Evolutionary conservation across 1,140 invertebrate genomes (phyloP).

Genomic region (Eriocheir sinensis): DNA sequence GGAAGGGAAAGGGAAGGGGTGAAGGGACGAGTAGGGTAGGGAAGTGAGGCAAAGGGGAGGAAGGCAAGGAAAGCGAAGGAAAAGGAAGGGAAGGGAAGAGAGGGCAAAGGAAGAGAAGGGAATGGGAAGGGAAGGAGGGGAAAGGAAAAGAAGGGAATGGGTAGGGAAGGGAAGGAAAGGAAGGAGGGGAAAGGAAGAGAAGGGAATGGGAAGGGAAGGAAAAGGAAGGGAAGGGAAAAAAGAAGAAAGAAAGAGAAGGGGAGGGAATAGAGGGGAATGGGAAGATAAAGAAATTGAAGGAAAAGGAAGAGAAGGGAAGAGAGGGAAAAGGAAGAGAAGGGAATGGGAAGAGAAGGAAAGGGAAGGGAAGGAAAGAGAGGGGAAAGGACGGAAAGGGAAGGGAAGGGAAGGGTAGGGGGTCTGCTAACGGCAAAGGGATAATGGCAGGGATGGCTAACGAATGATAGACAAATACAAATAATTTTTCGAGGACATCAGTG

Average conservation of each 20-base stretch:
- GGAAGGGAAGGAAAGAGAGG: not conserved
- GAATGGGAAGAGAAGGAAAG: not conserved
- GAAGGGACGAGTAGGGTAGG: too few relatives aligned
- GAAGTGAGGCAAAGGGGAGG: too few relatives aligned
- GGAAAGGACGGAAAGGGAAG: not conserved
- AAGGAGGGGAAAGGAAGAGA: not conserved
- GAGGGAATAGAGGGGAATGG: too few relatives aligned
- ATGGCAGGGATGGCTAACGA: not conserved
- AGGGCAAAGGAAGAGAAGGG: too few relatives aligned
- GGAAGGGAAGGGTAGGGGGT: not conserved
- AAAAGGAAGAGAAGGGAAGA: not conserved
- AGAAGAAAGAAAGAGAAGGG: not conserved
- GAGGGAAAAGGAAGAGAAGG: not conserved
- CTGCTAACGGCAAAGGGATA: not conserved
- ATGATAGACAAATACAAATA: slow-evolving; percentile 2
- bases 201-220: not conserved
- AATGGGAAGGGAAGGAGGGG: too few relatives aligned
- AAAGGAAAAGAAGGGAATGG: not conserved
- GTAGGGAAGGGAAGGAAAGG: too few relatives aligned
- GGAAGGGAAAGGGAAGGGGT: too few relatives aligned
- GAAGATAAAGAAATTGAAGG: too few relatives aligned
- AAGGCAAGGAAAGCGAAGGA: too few relatives aligned
- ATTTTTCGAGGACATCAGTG: slow-evolving; percentile 13
- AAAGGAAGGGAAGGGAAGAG: too few relatives aligned
- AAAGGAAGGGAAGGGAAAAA: not conserved